Base-by-base conservation (phyloP, 2,888 invertebrate species). In the Malachius bipustulatus region DNA sequence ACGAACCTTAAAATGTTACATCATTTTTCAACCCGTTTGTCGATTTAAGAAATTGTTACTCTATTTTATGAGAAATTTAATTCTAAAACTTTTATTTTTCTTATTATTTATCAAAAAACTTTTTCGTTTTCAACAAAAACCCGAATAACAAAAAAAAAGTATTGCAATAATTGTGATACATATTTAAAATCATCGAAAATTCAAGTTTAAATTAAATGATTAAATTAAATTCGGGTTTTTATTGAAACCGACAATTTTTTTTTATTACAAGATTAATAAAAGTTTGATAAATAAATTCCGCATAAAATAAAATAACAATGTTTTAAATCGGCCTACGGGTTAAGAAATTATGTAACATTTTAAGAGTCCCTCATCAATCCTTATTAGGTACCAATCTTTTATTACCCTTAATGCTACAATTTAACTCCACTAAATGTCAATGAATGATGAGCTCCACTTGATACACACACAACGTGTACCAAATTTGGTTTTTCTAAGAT, bases 331-430 rank as follows among this genome's bases (percentile, higher is more conserved):
- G 24, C 24, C 24, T 8, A 19, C n/a, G n/a, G 29, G 29, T 28
- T 28, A 11, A 28, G 10, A 28, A 28, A 28, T 9, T 9, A 4
- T 28, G 8, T 28, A 8, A 28, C 11, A 11, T 28, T 28, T 28
- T n/a, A 28, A 28, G 29, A 11, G 29, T 28, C 9, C 29, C 11
- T 28, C 6, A 28, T 28, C 24, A 19, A 19, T n/a, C 24, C n/a
- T 19, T 19, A 19, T 8, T n/a, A n/a, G n/a, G n/a, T n/a, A n/a
- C n/a, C n/a, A n/a, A n/a, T n/a, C n/a, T n/a, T n/a, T n/a, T n/a
- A n/a, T n/a, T n/a, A n/a, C n/a, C n/a, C n/a, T n/a, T n/a, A 19
- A 19, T 19, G 24, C 24, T 19, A 8, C 24, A 19, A 19, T 19
- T 19, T 6, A 19, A 19, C n/a, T 19, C 24, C n/a, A 8, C 6